Conservation (phyloP, 2,797 vertebrate genomes). For the Dryobates pubescens region DNA sequence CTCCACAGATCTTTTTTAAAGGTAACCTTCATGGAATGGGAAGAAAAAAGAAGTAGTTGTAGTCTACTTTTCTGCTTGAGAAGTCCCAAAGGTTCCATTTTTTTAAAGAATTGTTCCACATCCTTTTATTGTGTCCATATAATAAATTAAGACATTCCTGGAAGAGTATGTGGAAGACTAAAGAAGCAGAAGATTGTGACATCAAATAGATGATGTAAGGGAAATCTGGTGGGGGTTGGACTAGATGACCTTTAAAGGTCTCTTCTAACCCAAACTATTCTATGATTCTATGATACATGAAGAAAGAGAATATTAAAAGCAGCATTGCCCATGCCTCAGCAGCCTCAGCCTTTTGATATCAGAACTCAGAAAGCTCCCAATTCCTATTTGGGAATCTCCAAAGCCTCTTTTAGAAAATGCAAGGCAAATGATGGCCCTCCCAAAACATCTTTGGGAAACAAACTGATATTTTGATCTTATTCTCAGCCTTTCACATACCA, state of each 20-base stretch:
- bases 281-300: background rate
- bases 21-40: slow-evolving; percentile 1
- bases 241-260: too few relatives aligned
- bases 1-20: background rate
- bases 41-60: background rate
- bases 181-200: background rate
- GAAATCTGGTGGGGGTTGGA: background rate
- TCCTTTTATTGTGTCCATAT: background rate
- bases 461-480: fast-evolving
- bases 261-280: too few relatives aligned
- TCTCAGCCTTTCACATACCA: background rate
- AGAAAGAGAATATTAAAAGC: background rate
- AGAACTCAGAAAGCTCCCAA: background rate
- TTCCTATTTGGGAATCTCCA: background rate
- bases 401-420: background rate
- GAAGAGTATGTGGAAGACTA: background rate
- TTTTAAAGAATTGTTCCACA: background rate
- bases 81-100: background rate
- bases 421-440: background rate
- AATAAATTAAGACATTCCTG: background rate
- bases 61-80: background rate
- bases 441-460: background rate
- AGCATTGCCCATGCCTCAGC: background rate
- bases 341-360: background rate
- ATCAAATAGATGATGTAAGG: background rate